Base-by-base conservation (phyloP, 1,140 invertebrate species). In the Bilobella aurantiaca region DNA sequence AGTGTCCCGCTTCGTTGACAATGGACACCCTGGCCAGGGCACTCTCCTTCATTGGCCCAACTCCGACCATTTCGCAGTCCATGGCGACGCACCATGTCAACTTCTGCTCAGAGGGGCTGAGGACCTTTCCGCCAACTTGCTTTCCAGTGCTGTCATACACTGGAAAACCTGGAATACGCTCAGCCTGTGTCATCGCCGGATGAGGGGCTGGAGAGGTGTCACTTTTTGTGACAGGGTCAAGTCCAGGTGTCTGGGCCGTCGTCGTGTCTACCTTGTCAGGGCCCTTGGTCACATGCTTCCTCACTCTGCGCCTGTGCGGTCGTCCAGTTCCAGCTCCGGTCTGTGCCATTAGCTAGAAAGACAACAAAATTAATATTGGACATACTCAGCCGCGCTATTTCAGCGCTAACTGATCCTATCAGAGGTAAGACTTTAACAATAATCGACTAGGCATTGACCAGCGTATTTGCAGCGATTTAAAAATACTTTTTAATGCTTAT, bases 31-130 rank as follows among this genome's bases (percentile, higher is more conserved):
- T 78, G 0, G 92, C 94, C 58, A 96, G 71, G 81, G 93, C 89
- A 74, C 86, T 87, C 28, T 92, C 88, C 49, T 53, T 53, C 32
- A 66, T 59, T 65, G 80, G 78, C 0, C 91, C 91, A 30, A 91
- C 85, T 0, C 94, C 94, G 0, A 98, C 94, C 90, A 97, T 97
- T 78, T 98, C 95, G 78, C 95, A 98, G 77, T 98, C 95, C 75
- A 98, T 88, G 0, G 88, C 91, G 14, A 53, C 5, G 49, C 49
- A 53, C 49, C 49, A 53, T 16, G 49, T 53, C 12, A 3, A 23
- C 25, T 23, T 53, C 49, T 53, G 14, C 8, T 42, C 34, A 8
- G 18, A 42, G 8, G 23, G 8, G 12, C 49, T 53, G 49, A 14
- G 3, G 3, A 53, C 5, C 25, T 53, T 23, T 8, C 8, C 49